phyloP scores from a whole-genome alignment of 2,797 vertebrate species.

The Otolemur crassicaudatus region DNA sequence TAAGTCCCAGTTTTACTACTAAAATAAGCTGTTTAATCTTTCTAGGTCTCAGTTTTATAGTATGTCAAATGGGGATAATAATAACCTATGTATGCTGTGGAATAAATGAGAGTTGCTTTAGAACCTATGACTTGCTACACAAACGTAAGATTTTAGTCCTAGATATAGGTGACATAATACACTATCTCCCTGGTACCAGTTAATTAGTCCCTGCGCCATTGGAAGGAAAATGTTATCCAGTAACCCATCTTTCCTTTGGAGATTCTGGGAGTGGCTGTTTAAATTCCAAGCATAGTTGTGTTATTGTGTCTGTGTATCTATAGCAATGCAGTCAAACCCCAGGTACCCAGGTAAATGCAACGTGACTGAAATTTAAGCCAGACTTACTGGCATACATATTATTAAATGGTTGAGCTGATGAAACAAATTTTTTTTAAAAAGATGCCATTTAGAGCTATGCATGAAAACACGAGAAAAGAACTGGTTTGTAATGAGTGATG shows the following conservation, averaged over 20 bases:
- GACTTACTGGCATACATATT: background rate
- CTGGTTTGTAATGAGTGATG: background rate
- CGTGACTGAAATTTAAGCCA: constrained; percentile 26
- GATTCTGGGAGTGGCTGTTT: background rate
- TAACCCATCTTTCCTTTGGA: background rate
- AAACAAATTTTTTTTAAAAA: background rate
- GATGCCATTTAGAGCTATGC: background rate
- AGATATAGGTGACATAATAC: background rate
- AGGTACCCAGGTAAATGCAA: constrained; percentile 23
- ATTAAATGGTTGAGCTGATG: background rate
- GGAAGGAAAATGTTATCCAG: background rate
- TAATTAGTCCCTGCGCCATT: background rate
- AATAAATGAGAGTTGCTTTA: background rate
- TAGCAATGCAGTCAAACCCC: background rate
- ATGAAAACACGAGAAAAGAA: background rate
- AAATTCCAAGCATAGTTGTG: constrained; percentile 6
- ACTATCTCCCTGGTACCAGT: background rate
- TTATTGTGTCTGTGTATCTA: background rate
- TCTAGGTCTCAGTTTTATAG: constrained; percentile 1
- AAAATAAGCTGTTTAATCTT: background rate
- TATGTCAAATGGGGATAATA: background rate
- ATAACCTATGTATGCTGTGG: background rate
- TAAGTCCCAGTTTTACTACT: background rate
- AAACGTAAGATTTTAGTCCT: background rate
- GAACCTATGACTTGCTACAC: background rate